These are phyloP conservation scores for Brachionus plicatilis DNA, from an alignment of 1,140 invertebrate species.

Conservation along the genomic window DNA sequence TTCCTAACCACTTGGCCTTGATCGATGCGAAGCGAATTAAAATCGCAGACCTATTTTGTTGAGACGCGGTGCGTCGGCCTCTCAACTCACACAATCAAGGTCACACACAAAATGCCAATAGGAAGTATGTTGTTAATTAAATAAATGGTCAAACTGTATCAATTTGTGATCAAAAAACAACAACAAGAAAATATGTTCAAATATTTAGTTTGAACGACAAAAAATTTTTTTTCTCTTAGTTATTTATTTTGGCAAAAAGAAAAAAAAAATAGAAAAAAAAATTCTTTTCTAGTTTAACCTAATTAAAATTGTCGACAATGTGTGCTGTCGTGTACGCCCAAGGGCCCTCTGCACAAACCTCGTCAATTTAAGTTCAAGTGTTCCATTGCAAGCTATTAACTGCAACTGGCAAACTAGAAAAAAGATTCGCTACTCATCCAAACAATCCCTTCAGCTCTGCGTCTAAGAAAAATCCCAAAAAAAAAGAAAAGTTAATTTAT, in stretches of 20 bases:
- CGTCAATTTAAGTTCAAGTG: neutral
- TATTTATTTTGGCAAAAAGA: neutral
- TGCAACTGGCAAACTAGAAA: neutral
- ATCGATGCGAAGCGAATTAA: neutral
- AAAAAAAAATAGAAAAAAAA: neutral
- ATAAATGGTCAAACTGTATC: neutral
- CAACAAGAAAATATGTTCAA: neutral
- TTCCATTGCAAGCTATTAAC: neutral
- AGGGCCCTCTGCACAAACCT: neutral
- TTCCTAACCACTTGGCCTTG: neutral
- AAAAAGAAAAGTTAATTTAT: slow-evolving; percentile 20
- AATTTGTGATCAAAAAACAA: neutral
- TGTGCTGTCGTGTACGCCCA: neutral
- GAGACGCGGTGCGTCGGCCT: neutral
- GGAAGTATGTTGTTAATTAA: neutral
- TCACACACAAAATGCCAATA: neutral
- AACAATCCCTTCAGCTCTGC: neutral
- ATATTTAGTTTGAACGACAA: neutral
- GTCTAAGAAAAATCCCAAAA: neutral
- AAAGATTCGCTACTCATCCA: neutral
- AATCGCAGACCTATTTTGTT: no score
- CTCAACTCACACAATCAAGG: neutral
- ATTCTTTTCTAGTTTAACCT: neutral
- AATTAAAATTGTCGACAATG: neutral
- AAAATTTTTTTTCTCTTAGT: neutral